A percentile compares a stretch with the other conserved stretches of the same genome.
phyloP scores from a whole-genome alignment of 2,113 vertebrate genomes.

The Chrysochloris asiatica region DNA sequence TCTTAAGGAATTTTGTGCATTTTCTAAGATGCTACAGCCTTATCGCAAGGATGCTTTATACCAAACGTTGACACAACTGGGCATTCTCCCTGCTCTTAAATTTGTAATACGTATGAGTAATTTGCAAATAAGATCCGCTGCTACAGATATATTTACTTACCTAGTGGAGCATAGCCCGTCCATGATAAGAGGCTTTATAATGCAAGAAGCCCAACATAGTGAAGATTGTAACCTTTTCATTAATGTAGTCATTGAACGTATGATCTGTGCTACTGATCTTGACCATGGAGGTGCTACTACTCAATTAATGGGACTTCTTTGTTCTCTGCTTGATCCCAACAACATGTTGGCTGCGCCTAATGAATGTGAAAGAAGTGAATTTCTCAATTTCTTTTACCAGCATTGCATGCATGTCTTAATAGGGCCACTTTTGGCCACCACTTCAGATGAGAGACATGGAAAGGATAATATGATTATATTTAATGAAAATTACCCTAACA shows the following conservation, averaged over 20 bases:
- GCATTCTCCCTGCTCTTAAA: conserved; percentile 94
- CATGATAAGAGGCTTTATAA: conserved; percentile 92
- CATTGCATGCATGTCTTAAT: conserved; percentile 94
- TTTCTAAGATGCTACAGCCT: conserved; percentile 92
- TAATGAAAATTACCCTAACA: conserved; percentile 90
- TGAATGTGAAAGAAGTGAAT: conserved; percentile 93
- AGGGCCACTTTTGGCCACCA: conserved; percentile 92
- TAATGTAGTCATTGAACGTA: conserved; percentile 96
- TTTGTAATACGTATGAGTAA: conserved; percentile 93
- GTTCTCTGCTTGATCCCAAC: conserved; percentile 92
- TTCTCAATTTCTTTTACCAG: conserved; percentile 98
- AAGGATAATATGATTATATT: conserved; percentile 88
- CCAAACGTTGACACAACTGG: conserved; percentile 92
- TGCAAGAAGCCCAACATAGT: conserved; percentile 92
- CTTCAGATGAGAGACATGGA: conserved; percentile 87
- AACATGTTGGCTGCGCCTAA: conserved; percentile 92
- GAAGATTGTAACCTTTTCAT: conserved; percentile 94
- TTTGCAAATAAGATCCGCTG: conserved; percentile 91
- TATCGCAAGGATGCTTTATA: conserved; percentile 91
- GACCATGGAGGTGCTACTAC: conserved; percentile 92
- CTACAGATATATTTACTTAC: conserved; percentile 95
- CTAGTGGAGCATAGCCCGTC: conserved; percentile 95
- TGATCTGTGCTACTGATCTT: conserved; percentile 95
- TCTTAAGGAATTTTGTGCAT: conserved; percentile 84
- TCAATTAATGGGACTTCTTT: conserved; percentile 92